A percentile compares a stretch with the other conserved stretches of the same genome.
phyloP scores from a whole-genome alignment of 2,888 invertebrate species.

The Piscicola geometra region DNA sequence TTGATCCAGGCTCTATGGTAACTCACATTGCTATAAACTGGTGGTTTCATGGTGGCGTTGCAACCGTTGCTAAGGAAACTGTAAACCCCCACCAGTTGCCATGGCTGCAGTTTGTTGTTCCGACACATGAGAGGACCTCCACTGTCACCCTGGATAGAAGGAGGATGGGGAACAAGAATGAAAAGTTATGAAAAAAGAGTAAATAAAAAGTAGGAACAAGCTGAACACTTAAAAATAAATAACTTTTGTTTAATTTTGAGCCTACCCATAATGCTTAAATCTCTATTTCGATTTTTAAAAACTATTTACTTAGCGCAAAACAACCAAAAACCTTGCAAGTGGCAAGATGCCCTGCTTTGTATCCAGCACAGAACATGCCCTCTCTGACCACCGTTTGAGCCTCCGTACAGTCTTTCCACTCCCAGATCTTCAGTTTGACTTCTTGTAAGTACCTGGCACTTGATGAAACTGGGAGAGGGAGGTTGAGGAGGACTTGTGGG shows the following conservation, averaged over 20 bases:
- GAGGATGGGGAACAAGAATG: not conserved
- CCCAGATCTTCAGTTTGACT: slow-evolving; percentile 51
- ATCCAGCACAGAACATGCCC: slow-evolving; percentile 50
- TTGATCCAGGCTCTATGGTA: slow-evolving; percentile 48
- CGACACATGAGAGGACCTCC: slow-evolving; percentile 37
- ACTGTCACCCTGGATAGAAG: slow-evolving; percentile 36
- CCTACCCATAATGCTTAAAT: not conserved
- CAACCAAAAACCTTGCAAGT: slow-evolving; percentile 38
- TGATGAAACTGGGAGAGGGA: not conserved
- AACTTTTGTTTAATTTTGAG: not conserved
- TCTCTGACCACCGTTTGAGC: slow-evolving; percentile 35
- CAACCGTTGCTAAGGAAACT: slow-evolving; percentile 46
- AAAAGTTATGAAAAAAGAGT: too few species aligned
- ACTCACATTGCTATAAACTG: slow-evolving; percentile 49
- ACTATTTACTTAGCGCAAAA: not conserved
- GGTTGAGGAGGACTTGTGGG: not conserved
- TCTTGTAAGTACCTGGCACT: slow-evolving; percentile 45
- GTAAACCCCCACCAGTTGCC: slow-evolving; percentile 37
- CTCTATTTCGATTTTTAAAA: not conserved
- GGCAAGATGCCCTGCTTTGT: slow-evolving; percentile 49
- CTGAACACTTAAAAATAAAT: not conserved
- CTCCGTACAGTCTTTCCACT: slow-evolving; percentile 47
- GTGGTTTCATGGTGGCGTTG: slow-evolving; percentile 47
- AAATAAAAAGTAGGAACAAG: too few species aligned
- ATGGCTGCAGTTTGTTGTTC: slow-evolving; percentile 3